These are phyloP conservation scores for Bradynema listronoti DNA, from an alignment of 1,140 invertebrate species.

Conservation along the genomic window DNA sequence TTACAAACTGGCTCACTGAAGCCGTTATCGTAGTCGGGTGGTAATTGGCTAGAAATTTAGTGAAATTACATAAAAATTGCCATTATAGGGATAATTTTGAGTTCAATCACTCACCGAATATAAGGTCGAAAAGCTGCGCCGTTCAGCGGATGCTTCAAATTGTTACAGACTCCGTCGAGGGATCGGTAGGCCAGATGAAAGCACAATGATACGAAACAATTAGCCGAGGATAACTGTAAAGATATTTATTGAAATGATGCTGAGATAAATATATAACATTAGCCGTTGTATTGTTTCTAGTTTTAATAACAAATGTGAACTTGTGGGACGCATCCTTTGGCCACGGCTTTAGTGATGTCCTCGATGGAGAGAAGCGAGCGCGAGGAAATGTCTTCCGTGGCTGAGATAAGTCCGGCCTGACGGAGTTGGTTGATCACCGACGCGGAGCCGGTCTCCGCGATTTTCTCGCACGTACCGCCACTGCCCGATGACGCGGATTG, in stretches of 20 bases:
- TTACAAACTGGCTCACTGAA: conserved; percentile 44
- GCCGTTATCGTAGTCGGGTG: conserved; percentile 48
- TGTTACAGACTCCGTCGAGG: conserved; percentile 47
- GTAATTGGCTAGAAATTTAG: conserved; percentile 36
- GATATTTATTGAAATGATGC: background rate
- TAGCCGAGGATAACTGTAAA: conserved; percentile 13
- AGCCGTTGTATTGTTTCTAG: background rate
- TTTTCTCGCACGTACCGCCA: conserved; percentile 23
- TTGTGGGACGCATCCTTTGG: conserved; percentile 54
- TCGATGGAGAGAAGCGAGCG: conserved; percentile 49
- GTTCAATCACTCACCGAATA: conserved; percentile 26
- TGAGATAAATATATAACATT: background rate
- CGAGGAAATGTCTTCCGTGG: conserved; percentile 45
- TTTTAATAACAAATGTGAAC: conserved; percentile 3
- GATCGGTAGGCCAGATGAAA: conserved; percentile 44
- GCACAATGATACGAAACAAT: conserved; percentile 42
- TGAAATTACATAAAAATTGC: background rate
- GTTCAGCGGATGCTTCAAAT: conserved; percentile 32
- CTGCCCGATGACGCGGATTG: background rate
- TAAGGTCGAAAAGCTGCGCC: conserved; percentile 48
- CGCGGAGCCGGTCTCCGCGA: conserved; percentile 28
- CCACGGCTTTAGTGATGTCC: conserved; percentile 50
- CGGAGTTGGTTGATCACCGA: conserved; percentile 32
- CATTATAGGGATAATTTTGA: background rate
- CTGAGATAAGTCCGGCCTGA: conserved; percentile 39